Evolutionary conservation across 92 coral and sea anemone species (phyloP).

Genomic region (Parazoanthus swiftii): DNA sequence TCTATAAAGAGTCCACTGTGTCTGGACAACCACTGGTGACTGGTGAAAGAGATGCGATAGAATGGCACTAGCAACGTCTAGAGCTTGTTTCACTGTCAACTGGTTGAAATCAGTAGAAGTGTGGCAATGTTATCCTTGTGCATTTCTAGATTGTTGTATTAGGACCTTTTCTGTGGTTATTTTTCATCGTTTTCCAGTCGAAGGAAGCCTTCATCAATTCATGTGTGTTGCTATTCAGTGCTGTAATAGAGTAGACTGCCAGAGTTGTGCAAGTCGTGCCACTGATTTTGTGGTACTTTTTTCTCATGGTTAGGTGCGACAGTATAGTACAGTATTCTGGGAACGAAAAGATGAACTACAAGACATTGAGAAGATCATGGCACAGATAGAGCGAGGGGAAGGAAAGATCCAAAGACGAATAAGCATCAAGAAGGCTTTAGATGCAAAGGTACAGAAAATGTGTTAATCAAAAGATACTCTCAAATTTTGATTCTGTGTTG

Average conservation of each 20-base stretch:
- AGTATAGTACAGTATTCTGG: slow-evolving; percentile 94
- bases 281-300: background rate
- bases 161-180: no score
- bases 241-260: background rate
- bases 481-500: background rate
- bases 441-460: slow-evolving; percentile 80
- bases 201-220: no score
- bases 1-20: no score
- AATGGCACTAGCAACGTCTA: no score
- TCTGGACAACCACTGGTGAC: no score
- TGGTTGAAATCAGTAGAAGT: no score
- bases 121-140: no score
- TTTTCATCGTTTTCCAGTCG: no score
- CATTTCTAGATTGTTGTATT: no score
- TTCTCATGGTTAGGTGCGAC: slow-evolving; percentile 61
- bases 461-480: background rate
- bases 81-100: no score
- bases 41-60: no score
- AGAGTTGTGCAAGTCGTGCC: no score
- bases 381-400: slow-evolving; percentile 99
- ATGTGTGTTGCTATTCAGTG: background rate
- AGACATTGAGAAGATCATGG: slow-evolving; percentile 92
- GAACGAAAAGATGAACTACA: slow-evolving; percentile 95
- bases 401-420: slow-evolving; percentile 95
- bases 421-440: slow-evolving; percentile 96